A percentile compares a stretch with the other conserved stretches of the same genome.
phyloP scores from a whole-genome alignment of 2,888 invertebrate species.

The Troides helena region DNA sequence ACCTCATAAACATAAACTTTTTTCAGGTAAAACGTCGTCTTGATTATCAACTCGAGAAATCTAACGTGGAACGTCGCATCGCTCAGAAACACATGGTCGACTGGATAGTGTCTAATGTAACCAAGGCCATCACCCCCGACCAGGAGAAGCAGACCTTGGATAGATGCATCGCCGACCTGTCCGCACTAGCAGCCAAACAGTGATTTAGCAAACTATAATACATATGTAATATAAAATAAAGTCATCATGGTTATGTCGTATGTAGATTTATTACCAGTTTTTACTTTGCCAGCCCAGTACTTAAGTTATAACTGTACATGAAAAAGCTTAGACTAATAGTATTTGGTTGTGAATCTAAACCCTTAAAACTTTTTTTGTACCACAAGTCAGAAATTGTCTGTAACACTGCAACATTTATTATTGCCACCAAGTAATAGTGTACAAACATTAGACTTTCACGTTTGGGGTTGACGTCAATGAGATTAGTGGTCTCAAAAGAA shows the following conservation, averaged over 20 bases:
- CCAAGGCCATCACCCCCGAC: slow-evolving; percentile 93
- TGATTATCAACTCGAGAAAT: slow-evolving; percentile 95
- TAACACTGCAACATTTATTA: no score
- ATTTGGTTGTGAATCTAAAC: no score
- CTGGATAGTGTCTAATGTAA: slow-evolving; percentile 93
- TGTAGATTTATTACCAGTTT: slow-evolving; percentile 13
- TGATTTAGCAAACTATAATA: slow-evolving; percentile 42
- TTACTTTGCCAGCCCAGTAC: not conserved
- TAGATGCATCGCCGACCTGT: slow-evolving; percentile 92
- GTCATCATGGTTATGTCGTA: slow-evolving; percentile 17
- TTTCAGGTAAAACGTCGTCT: slow-evolving; percentile 88
- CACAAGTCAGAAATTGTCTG: no score
- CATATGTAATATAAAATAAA: slow-evolving; percentile 36
- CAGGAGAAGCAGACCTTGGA: slow-evolving; percentile 95
- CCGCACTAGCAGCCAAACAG: slow-evolving; percentile 82
- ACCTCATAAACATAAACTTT: not conserved
- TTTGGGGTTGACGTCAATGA: no score
- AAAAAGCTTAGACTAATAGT: no score
- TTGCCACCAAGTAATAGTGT: no score
- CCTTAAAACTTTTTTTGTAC: no score
- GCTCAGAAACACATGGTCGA: slow-evolving; percentile 96
- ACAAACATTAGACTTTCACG: no score
- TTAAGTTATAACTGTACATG: no score
- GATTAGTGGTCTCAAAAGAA: no score
- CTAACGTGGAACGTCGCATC: slow-evolving; percentile 89